Conservation (phyloP, 1,140 invertebrate genomes). For the Drosophila miranda region DNA sequence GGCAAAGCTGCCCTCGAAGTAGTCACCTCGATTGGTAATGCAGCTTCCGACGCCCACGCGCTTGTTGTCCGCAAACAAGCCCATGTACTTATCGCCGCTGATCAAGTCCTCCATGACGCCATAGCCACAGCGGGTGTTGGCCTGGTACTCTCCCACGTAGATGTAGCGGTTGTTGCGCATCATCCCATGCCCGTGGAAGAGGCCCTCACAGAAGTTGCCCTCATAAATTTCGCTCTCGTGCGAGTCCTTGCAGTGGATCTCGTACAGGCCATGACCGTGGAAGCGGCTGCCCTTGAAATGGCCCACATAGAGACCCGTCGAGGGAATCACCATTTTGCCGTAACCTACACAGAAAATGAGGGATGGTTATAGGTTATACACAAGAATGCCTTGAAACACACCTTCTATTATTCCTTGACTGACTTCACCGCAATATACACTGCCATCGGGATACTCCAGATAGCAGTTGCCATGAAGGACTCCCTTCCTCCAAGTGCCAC, state of each 20-base stretch:
- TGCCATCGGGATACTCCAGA: conserved; percentile 91
- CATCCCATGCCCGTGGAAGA: conserved; percentile 92
- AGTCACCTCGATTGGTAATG: conserved; percentile 93
- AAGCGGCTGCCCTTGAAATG: conserved; percentile 92
- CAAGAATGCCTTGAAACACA: conserved; percentile 6
- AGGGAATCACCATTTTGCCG: conserved; percentile 80
- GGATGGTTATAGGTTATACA: not conserved
- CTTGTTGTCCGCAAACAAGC: conserved; percentile 92
- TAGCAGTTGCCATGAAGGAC: conserved; percentile 92
- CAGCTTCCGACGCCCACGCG: conserved; percentile 92
- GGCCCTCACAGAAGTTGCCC: conserved; percentile 92
- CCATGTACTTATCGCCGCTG: conserved; percentile 94
- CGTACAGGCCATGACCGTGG: conserved; percentile 87
- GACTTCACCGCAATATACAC: conserved; percentile 90
- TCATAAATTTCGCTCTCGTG: conserved; percentile 90
- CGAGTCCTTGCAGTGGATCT: conserved; percentile 88
- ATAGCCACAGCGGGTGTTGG: conserved; percentile 90
- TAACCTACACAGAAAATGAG: conserved; percentile 49
- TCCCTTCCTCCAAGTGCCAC: conserved; percentile 89
- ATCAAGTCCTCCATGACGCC: conserved; percentile 93
- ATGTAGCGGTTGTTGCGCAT: conserved; percentile 91
- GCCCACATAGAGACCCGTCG: conserved; percentile 88
- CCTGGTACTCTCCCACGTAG: conserved; percentile 93
- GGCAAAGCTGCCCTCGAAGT: conserved; percentile 93
- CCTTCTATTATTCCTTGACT: conserved; percentile 89